phyloP scores from a whole-genome alignment of 2,113 vertebrate genomes.

The Neodon shergylaensis region DNA sequence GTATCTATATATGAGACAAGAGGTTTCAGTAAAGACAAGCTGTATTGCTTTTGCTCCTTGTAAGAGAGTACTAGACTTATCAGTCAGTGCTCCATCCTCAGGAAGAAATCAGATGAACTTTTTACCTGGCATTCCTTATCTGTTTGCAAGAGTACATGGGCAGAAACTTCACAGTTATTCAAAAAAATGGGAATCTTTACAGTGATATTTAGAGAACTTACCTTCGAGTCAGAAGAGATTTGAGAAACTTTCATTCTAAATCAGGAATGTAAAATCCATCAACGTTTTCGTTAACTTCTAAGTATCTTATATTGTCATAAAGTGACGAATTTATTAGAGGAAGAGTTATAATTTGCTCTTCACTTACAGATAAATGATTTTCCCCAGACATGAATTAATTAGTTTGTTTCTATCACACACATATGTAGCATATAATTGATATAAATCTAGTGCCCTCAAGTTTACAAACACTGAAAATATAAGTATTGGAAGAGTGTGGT shows the following conservation, averaged over 20 bases:
- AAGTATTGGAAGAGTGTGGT: neutral
- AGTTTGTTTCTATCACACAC: slow-evolving; percentile 19
- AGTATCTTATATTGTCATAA: slow-evolving; percentile 49
- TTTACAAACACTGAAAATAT: slow-evolving; percentile 16
- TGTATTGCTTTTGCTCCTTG: neutral
- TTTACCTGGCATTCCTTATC: neutral
- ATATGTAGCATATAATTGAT: slow-evolving; percentile 39
- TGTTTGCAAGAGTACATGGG: slow-evolving; percentile 3
- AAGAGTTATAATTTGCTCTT: slow-evolving; percentile 61
- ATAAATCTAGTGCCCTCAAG: slow-evolving; percentile 43
- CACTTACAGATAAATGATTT: slow-evolving; percentile 61
- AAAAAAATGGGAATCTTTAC: neutral
- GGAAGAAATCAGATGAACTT: neutral
- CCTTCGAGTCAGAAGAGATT: neutral
- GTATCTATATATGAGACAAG: neutral
- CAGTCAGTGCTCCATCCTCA: neutral
- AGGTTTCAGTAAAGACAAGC: neutral
- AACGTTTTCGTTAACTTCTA: slow-evolving; percentile 37
- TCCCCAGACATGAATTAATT: slow-evolving; percentile 62
- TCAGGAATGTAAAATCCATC: neutral
- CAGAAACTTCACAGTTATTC: neutral
- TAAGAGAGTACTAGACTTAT: neutral
- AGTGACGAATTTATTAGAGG: slow-evolving; percentile 56
- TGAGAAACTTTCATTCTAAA: slow-evolving; percentile 50
- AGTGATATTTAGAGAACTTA: slow-evolving; percentile 50